These are phyloP conservation scores for Danio jaintianensis DNA, from an alignment of 2,797 vertebrate species.

Conservation along the genomic window DNA sequence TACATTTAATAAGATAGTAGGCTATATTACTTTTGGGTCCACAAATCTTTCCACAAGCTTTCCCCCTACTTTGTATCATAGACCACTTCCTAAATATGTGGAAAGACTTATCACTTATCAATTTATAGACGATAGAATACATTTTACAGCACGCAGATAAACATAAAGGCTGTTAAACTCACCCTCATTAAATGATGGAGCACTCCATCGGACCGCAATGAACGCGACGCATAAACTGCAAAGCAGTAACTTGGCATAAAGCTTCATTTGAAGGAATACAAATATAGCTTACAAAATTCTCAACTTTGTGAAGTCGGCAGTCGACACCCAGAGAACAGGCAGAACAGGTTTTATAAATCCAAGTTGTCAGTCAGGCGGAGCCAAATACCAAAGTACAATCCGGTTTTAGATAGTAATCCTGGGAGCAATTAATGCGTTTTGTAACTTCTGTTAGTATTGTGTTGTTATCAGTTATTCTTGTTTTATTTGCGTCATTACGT, in stretches of 20 bases:
- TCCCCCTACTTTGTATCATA: too few relatives aligned
- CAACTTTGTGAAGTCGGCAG: not conserved
- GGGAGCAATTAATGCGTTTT: too few relatives aligned
- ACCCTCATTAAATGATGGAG: conserved; percentile 52
- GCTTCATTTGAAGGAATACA: conserved; percentile 41
- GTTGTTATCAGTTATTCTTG: not conserved
- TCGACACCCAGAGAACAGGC: not conserved
- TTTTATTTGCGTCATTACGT: not conserved
- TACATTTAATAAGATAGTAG: not conserved
- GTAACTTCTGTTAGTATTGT: too few relatives aligned
- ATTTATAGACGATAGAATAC: too few relatives aligned
- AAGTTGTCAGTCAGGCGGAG: conserved; percentile 12
- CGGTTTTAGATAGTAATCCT: too few relatives aligned
- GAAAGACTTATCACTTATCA: too few relatives aligned
- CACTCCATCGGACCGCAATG: conserved; percentile 47
- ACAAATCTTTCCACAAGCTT: not conserved
- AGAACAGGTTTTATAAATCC: not conserved
- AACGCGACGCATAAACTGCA: conserved; percentile 47
- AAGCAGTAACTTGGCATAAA: conserved; percentile 33
- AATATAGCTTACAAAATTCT: not conserved
- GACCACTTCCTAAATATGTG: too few relatives aligned
- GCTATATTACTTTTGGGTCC: not conserved
- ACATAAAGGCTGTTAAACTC: not conserved
- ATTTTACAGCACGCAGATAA: not conserved
- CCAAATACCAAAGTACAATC: conserved; percentile 7